These are phyloP conservation scores for Paragorgia papillata DNA, from an alignment of 92 coral and sea anemone genomes.

Conservation along the genomic window DNA sequence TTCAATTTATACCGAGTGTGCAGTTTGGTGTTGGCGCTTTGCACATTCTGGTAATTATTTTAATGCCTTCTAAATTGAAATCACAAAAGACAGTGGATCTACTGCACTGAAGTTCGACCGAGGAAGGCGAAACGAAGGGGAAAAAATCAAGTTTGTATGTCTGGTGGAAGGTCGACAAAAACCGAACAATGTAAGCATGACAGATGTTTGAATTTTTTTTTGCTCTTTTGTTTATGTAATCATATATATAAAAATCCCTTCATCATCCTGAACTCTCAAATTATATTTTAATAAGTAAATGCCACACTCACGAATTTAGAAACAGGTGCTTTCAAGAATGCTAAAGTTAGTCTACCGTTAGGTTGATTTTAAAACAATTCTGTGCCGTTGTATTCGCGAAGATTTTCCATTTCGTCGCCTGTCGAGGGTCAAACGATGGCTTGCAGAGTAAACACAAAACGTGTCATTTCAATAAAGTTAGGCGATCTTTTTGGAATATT, in stretches of 20 bases:
- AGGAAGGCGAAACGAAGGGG: background rate
- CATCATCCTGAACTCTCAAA: too few relatives aligned
- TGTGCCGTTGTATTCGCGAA: too few relatives aligned
- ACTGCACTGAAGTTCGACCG: background rate
- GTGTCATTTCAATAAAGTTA: too few relatives aligned
- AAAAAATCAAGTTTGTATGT: slow-evolving; percentile 23
- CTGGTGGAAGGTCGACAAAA: slow-evolving; percentile 28
- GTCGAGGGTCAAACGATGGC: too few relatives aligned
- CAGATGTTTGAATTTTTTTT: background rate
- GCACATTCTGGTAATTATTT: slow-evolving; percentile 10
- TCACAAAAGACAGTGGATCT: slow-evolving; percentile 9
- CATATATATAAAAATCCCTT: too few relatives aligned
- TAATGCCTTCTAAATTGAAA: slow-evolving; percentile 20
- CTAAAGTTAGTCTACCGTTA: background rate
- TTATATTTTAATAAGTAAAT: background rate
- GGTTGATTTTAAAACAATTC: too few relatives aligned
- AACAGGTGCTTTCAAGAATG: background rate
- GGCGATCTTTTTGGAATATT: too few relatives aligned
- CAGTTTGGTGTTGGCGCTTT: background rate
- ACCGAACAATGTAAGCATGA: slow-evolving; percentile 38
- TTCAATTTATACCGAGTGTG: slow-evolving; percentile 12
- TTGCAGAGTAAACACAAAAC: too few relatives aligned
- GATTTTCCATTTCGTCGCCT: too few relatives aligned
- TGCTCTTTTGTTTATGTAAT: too few relatives aligned
- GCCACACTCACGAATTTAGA: background rate